Base-by-base conservation (phyloP, 2,888 invertebrate species). In the Limenitis camilla region DNA sequence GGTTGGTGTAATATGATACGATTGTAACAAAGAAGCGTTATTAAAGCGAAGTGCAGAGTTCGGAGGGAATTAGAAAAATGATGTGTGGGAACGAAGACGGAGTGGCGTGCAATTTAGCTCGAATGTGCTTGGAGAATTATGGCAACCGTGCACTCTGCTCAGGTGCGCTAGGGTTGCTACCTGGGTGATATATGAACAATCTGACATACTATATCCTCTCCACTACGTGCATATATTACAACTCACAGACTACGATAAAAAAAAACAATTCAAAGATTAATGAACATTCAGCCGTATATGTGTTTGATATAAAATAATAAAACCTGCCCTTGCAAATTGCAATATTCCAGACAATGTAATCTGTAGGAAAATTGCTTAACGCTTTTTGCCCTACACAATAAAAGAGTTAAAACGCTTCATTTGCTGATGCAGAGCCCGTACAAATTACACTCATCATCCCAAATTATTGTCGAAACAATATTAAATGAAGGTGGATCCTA, bases 401-500 rank as follows among this genome's bases (percentile, higher is more conserved):
- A 52, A 50, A 52, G 63, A 56, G 61, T 63, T 61, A 64, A 67
- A 61, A 69, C 63, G 66, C 65, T 58, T 62, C 61, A 63, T 59
- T 64, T 55, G 55, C 43, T 50, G 60, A 57, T 58, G 55, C 66
- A 52, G 42, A 40, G 30, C 40, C 67, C 67, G 59, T 65, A 74
- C 71, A 81, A 81, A 83, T 83, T 78, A 80, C 78, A 77, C 66
- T 67, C 74, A 80, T 81, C 78, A 78, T 76, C 76, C 73, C 72
- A 79, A 83, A 79, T 78, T 76, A 69, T 71, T 71, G 67, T 71
- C 69, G 76, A 81, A 80, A 78, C 81, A 71, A 81, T 81, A 86
- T 83, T 84, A 86, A 86, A 86, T 84, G 85, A 82, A 78, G 84
- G 85, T 80, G 78, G 76, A 78, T 74, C 79, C 74, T 66, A 62